These are phyloP conservation scores for Opisthocomus hoazin DNA, from an alignment of 2,113 vertebrate species.

Conservation along the genomic window DNA sequence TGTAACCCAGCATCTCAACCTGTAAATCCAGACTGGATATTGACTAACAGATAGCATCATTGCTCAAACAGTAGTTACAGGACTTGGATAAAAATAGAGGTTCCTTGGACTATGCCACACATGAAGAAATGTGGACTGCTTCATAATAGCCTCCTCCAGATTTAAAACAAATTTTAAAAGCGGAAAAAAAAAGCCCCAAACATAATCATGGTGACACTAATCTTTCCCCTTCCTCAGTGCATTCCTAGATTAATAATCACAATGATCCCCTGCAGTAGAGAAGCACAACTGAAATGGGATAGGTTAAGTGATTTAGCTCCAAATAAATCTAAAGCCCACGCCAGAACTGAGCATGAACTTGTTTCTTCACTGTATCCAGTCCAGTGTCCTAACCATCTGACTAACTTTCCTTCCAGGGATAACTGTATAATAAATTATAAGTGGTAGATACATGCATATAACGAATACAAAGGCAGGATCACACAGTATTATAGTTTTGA, in stretches of 20 bases:
- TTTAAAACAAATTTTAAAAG: not conserved
- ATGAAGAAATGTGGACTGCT: not conserved
- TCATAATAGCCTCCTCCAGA: not conserved
- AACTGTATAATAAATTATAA: not conserved
- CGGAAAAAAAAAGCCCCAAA: not conserved
- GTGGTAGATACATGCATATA: not conserved
- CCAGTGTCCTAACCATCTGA: not conserved
- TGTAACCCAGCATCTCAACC: not conserved
- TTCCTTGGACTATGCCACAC: not conserved
- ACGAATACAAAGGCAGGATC: not conserved
- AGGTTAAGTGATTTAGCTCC: not conserved
- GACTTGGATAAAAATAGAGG: not conserved
- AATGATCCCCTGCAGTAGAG: not conserved
- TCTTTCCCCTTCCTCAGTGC: not conserved
- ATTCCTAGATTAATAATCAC: not conserved
- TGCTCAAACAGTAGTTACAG: not conserved
- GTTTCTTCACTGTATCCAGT: not conserved
- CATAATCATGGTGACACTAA: not conserved
- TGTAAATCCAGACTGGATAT: not conserved
- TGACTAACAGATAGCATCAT: not conserved
- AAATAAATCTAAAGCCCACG: not conserved
- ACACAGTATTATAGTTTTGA: not conserved
- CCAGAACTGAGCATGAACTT: not conserved
- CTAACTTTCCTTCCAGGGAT: not conserved
- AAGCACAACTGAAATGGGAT: not conserved